These are phyloP conservation scores for Paramormyrops kingsleyae DNA, from an alignment of 2,113 vertebrate species.

Conservation along the genomic window DNA sequence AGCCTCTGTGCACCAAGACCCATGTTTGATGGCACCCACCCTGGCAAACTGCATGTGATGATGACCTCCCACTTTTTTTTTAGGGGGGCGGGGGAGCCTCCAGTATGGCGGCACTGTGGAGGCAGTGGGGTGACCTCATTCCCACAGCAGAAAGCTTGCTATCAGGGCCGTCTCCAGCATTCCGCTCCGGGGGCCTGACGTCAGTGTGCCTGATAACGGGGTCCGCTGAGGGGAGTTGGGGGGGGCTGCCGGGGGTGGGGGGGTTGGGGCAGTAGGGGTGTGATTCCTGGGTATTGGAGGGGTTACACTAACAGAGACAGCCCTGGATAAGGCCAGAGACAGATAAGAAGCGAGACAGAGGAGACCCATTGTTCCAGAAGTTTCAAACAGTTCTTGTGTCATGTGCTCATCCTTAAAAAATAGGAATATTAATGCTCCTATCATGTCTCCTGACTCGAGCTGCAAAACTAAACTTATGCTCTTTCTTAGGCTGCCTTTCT, in stretches of 20 bases:
- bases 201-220: constrained; percentile 41
- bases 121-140: constrained; percentile 14
- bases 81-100: neutral
- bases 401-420: constrained; percentile 38
- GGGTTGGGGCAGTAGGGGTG: constrained; percentile 25
- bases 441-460: constrained; percentile 23
- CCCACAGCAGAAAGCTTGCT: constrained; percentile 32
- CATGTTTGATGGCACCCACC: neutral
- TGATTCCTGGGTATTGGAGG: constrained; percentile 27
- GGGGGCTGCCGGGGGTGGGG: constrained; percentile 5
- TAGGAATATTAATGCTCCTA: constrained; percentile 46
- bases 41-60: neutral
- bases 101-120: neutral
- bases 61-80: neutral
- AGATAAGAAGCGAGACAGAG: constrained; percentile 62
- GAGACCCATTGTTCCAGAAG: constrained; percentile 66
- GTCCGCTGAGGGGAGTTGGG: constrained; percentile 24
- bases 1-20: neutral
- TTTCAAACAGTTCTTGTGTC: constrained; percentile 47
- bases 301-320: constrained; percentile 72
- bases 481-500: neutral
- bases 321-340: constrained; percentile 61
- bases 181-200: constrained; percentile 40
- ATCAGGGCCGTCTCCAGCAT: constrained; percentile 39
- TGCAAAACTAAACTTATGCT: constrained; percentile 29